Conservation (phyloP, 2,113 vertebrate species). For the Oceanodroma tethys region DNA sequence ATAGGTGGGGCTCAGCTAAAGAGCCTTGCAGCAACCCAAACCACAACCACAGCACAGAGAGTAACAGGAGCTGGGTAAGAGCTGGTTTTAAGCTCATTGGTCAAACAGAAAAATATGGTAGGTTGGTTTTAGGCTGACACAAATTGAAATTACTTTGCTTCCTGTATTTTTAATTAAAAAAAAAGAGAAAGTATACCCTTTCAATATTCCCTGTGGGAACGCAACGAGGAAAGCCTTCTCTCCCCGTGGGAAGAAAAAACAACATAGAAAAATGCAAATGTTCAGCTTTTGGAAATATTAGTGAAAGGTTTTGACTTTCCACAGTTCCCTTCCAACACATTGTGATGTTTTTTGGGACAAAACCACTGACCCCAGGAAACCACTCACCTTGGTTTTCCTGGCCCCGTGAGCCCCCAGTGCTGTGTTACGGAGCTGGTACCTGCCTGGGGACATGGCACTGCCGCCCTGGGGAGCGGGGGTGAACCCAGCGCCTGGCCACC, state of each 20-base stretch:
- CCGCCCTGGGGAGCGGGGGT: accelerated
- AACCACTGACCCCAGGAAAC: not conserved
- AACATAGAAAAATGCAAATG: not conserved
- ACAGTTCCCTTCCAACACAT: accelerated
- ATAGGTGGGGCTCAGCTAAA: not conserved
- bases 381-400: not conserved
- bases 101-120: not conserved
- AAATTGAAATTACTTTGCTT: not conserved
- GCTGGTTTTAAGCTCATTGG: not conserved
- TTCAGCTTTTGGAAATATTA: not conserved
- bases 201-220: not conserved
- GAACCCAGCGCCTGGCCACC: no score
- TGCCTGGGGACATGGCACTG: not conserved
- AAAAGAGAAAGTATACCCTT: not conserved
- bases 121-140: not conserved
- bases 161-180: not conserved
- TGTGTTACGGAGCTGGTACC: not conserved
- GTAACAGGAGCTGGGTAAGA: not conserved
- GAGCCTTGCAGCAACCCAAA: not conserved
- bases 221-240: not conserved
- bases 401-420: not conserved
- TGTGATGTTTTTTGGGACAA: not conserved
- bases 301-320: not conserved
- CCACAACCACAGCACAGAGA: not conserved
- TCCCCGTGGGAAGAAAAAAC: not conserved